Evolutionary conservation across 2,888 invertebrate genomes (phyloP).

Genomic region (Rhingia rostrata): DNA sequence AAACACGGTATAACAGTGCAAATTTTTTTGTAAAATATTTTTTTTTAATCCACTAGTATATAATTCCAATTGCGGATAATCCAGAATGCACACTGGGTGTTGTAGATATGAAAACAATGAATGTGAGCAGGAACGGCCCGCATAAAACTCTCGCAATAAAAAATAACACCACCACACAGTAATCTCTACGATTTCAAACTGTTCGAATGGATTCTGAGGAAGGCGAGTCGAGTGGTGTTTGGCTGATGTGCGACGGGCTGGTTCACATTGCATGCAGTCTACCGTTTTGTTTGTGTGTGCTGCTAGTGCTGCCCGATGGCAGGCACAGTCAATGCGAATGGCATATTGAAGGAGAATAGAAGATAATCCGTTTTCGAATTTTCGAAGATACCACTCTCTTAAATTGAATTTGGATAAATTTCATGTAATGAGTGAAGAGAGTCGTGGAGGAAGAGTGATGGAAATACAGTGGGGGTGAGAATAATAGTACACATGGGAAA

Average conservation of each 20-base stretch:
- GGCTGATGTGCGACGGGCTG: constrained; percentile 7
- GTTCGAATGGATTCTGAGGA: constrained; percentile 63
- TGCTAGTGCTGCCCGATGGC: neutral
- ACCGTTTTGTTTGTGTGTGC: constrained; percentile 48
- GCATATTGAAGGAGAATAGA: constrained; percentile 26
- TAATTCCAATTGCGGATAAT: constrained; percentile 12
- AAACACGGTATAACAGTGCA: constrained; percentile 5
- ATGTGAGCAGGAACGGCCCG: constrained; percentile 32
- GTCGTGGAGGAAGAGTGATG: too few species aligned
- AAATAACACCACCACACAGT: constrained; percentile 60
- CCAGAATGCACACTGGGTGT: constrained; percentile 34
- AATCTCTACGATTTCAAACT: constrained; percentile 67
- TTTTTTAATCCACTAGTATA: constrained; percentile 5
- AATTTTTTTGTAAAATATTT: constrained; percentile 6
- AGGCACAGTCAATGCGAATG: constrained; percentile 51
- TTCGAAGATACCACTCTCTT: constrained; percentile 47
- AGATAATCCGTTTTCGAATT: constrained; percentile 41
- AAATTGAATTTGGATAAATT: neutral
- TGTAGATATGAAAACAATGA: constrained; percentile 35
- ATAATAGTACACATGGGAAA: neutral
- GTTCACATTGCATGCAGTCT: constrained; percentile 30
- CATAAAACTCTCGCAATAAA: constrained; percentile 47
- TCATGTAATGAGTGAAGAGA: constrained; percentile 3
- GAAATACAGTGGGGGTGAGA: constrained; percentile 1
- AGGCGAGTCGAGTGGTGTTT: constrained; percentile 40